Conservation (phyloP, 2,797 vertebrate genomes). For the Anguilla anguilla region DNA sequence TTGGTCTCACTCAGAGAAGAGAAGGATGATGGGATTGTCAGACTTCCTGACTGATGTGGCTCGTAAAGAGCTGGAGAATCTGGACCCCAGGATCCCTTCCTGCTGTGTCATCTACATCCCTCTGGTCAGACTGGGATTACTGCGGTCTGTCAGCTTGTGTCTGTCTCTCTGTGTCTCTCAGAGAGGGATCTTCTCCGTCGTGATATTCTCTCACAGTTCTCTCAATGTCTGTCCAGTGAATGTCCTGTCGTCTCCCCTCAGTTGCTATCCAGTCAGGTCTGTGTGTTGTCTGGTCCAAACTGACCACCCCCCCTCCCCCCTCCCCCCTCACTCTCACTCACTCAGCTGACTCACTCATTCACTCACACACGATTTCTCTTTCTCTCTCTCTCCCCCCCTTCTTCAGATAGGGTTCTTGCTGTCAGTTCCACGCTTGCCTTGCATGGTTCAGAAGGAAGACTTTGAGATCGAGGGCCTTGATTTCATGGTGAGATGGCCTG, state of each 20-base stretch:
- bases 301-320: not conserved
- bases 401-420: constrained; percentile 92
- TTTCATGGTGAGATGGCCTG: constrained; percentile 80
- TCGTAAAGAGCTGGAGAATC: constrained; percentile 82
- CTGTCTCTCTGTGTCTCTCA: not conserved
- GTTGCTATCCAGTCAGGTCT: not conserved
- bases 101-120: constrained; percentile 96
- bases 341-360: no score
- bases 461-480: constrained; percentile 91
- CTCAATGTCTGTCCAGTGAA: not conserved
- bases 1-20: constrained; percentile 78
- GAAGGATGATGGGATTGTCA: constrained; percentile 86
- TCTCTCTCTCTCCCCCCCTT: not conserved
- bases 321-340: no score
- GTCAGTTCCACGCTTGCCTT: constrained; percentile 84
- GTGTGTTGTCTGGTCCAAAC: not conserved
- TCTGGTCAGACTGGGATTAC: constrained; percentile 69
- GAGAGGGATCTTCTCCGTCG: not conserved
- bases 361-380: no score
- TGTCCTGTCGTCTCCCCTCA: not conserved
- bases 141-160: constrained; percentile 46
- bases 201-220: constrained; percentile 13
- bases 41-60: constrained; percentile 93
- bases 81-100: constrained; percentile 83
- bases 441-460: constrained; percentile 86